phyloP scores from a whole-genome alignment of 37 sponge, comb jelly and placozoan species.

The Amphimedon queenslandica region DNA sequence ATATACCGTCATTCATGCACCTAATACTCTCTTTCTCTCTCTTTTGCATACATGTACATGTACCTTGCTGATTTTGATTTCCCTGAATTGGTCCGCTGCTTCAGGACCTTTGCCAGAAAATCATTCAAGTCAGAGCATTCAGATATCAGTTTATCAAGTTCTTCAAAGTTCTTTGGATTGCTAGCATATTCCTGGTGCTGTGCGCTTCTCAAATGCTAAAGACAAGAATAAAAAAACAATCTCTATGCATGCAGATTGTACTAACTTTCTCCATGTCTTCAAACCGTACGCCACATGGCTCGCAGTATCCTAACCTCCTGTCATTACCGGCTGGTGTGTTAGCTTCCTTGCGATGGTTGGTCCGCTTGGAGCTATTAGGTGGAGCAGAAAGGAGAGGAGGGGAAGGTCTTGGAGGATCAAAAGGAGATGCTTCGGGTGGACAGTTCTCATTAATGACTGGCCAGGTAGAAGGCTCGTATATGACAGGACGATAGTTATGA shows the following conservation, averaged over 20 bases:
- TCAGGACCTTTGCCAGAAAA: neutral
- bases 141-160: constrained; percentile 26
- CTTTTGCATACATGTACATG: no score
- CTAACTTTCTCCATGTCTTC: constrained; percentile 48
- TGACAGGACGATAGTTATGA: constrained; percentile 43
- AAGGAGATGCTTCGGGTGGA: constrained; percentile 38
- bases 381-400: neutral
- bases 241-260: neutral
- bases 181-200: constrained; percentile 41
- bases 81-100: neutral
- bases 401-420: constrained; percentile 15
- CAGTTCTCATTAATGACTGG: constrained; percentile 18
- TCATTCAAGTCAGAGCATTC: neutral
- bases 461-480: constrained; percentile 48
- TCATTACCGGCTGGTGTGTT: neutral
- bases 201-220: constrained; percentile 34
- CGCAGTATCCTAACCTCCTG: constrained; percentile 68
- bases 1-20: no score
- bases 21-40: no score
- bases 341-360: neutral
- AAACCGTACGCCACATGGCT: constrained; percentile 45
- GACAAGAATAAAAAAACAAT: neutral
- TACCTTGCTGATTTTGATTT: no score
- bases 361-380: neutral
- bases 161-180: constrained; percentile 27